Base-by-base conservation (phyloP, 2,888 invertebrate genomes). In the Stenoptilia bipunctidactyla region DNA sequence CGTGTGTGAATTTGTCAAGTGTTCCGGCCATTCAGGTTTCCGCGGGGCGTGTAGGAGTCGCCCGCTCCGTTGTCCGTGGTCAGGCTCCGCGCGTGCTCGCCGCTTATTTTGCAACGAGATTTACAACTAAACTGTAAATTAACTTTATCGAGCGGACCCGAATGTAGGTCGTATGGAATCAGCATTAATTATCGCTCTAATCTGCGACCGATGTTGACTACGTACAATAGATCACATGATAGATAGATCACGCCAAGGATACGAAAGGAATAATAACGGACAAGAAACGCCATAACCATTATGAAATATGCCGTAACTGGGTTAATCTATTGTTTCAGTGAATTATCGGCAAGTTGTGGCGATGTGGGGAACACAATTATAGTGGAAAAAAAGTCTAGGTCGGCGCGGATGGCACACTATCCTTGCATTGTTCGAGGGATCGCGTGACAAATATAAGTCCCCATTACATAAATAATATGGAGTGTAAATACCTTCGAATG, bases 131-230 rank as follows among this genome's bases (percentile, higher is more conserved):
- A 79, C 80, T 77, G 82, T 82, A 79, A 79, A 80, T 80, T 80
- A 79, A 76, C 70, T 82, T 76, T 76, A 77, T 76, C 80, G 75
- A 76, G 69, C 74, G 65, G 65, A 65, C 66, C 71, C 67, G 68
- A 73, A 82, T 71, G 71, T 82, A 77, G 82, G 82, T 82, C 82
- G 82, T 80, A 82, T 82, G 83, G 79, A 82, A 80, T 83, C 82
- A 82, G 76, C 80, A 82, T 82, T 80, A 82, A 82, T 82, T 82
- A 80, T 80, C 75, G 74, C 69, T 76, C 67, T 77, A 80, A 82
- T 82, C 80, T 80, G 65, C 72, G 71, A 74, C 70, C 77, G 74
- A 75, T 74, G 75, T 73, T 68, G 76, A 66, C 58, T 66, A 61
- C 66, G 68, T 71, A 82, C 82, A 80, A 82, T 80, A 82, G 82